Evolutionary conservation across 2,113 vertebrate species (phyloP).

Genomic region (Grammomys surdaster): DNA sequence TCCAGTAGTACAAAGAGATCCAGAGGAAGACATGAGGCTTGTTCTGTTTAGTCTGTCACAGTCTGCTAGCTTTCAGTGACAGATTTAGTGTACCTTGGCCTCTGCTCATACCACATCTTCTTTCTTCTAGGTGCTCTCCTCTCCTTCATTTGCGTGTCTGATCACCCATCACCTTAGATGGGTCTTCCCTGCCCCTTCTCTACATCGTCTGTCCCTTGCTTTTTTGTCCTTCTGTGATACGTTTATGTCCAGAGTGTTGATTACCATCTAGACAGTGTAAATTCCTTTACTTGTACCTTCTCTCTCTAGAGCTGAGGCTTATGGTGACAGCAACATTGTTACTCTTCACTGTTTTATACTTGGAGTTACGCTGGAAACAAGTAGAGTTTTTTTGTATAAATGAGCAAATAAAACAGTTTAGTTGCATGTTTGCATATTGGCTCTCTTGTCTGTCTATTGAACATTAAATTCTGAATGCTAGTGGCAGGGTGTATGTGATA

Average conservation of each 20-base stretch:
- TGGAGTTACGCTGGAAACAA: constrained; percentile 9
- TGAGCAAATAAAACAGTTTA: neutral
- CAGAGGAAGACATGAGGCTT: neutral
- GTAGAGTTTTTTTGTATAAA: neutral
- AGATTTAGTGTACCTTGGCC: neutral
- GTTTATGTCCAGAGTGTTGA: neutral
- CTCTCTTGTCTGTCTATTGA: neutral
- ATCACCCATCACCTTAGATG: neutral
- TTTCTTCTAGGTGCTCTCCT: neutral
- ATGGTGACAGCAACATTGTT: neutral
- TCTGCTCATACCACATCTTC: accelerated
- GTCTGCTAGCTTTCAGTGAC: neutral
- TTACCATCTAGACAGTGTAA: neutral
- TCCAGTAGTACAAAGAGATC: neutral
- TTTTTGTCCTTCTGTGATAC: neutral
- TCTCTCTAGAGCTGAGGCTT: neutral
- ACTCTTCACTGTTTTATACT: neutral
- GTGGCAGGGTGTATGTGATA: neutral
- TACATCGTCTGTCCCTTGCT: neutral
- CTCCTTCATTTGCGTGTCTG: neutral
- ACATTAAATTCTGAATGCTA: neutral
- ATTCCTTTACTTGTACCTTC: neutral
- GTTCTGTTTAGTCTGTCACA: neutral
- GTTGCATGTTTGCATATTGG: neutral
- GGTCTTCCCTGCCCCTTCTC: neutral